Conservation (phyloP, 2,888 invertebrate species). For the Conistra vaccinii region DNA sequence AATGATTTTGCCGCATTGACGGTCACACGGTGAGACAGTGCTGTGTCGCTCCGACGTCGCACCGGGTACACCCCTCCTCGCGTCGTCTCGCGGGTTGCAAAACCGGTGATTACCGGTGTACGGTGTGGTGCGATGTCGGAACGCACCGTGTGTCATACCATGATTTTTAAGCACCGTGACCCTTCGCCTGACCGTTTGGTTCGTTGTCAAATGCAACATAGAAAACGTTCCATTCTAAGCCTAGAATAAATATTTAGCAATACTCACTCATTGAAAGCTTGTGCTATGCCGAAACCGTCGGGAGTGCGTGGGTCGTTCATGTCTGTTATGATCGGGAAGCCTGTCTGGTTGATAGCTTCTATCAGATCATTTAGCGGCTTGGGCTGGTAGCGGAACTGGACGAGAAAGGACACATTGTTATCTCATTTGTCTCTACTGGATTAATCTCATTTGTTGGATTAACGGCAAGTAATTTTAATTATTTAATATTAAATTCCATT, state of each 20-base stretch:
- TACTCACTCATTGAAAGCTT: constrained; percentile 90
- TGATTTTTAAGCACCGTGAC: too few species aligned
- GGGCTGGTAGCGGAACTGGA: constrained; percentile 91
- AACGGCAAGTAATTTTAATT: too few species aligned
- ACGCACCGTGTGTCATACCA: too few species aligned
- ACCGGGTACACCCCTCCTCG: too few species aligned
- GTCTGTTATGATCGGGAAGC: constrained; percentile 89
- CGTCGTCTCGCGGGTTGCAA: too few species aligned
- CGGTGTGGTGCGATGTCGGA: too few species aligned
- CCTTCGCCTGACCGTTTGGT: background rate
- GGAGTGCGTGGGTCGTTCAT: constrained; percentile 90
- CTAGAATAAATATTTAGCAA: background rate
- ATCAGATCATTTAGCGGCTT: constrained; percentile 88
- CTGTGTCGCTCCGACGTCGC: too few species aligned
- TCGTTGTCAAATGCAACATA: background rate
- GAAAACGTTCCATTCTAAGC: background rate
- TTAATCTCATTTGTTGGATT: too few species aligned
- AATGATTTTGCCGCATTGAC: too few species aligned
- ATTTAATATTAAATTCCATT: too few species aligned
- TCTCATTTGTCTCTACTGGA: background rate
- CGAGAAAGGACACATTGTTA: background rate
- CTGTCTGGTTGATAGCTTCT: constrained; percentile 89
- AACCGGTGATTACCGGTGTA: too few species aligned
- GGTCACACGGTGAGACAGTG: too few species aligned
- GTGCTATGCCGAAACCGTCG: constrained; percentile 92